Evolutionary conservation across 2,797 vertebrate species (phyloP).

Genomic region (Myotis vivesi): DNA sequence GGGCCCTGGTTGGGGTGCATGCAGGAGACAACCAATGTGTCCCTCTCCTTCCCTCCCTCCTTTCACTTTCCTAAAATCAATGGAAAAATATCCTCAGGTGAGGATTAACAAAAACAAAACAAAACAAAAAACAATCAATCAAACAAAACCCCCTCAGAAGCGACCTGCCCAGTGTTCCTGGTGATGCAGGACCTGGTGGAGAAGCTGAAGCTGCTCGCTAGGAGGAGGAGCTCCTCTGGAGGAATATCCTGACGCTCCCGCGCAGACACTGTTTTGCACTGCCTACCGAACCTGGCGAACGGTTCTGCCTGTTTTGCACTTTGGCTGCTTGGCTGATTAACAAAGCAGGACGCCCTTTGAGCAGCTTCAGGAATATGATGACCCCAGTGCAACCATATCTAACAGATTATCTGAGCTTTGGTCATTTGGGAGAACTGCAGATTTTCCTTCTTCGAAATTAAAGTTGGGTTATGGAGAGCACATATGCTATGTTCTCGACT

Average conservation of each 20-base stretch:
- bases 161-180: slow-evolving; percentile 89
- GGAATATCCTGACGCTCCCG: slow-evolving; percentile 92
- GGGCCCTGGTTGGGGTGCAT: neutral
- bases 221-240: slow-evolving; percentile 89
- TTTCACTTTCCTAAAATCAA: neutral
- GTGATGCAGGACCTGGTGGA: slow-evolving; percentile 94
- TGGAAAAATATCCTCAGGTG: neutral
- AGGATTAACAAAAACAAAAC: neutral
- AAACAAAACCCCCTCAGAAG: slow-evolving; percentile 31
- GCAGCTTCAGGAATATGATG: slow-evolving; percentile 93
- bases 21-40: neutral
- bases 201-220: slow-evolving; percentile 92
- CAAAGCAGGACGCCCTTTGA: slow-evolving; percentile 88
- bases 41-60: neutral
- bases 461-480: slow-evolving; percentile 93
- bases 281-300: slow-evolving; percentile 92
- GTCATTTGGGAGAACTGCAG: slow-evolving; percentile 90
- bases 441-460: slow-evolving; percentile 95
- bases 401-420: slow-evolving; percentile 91
- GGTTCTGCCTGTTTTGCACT: slow-evolving; percentile 95
- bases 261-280: slow-evolving; percentile 95
- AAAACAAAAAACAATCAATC: too few relatives aligned
- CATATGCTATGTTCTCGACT: slow-evolving; percentile 93
- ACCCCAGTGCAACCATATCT: slow-evolving; percentile 93
- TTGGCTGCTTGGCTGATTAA: slow-evolving; percentile 94